Evolutionary conservation across 2,797 vertebrate genomes (phyloP).

Genomic region (Clarias pachynema): DNA sequence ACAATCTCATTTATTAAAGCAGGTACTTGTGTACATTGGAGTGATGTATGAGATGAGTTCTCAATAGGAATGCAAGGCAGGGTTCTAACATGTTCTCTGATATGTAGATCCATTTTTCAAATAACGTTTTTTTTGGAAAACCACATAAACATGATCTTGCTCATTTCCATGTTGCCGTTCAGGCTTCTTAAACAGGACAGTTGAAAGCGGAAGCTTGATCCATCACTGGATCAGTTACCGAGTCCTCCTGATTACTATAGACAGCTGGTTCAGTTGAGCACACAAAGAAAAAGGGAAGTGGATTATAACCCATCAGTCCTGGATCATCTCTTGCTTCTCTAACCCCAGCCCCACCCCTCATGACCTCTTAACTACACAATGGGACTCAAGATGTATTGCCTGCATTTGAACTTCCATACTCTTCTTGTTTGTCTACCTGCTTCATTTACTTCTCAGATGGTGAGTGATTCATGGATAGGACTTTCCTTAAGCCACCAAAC

Average conservation of each 20-base stretch:
- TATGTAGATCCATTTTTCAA: conserved; percentile 48
- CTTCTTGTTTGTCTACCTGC: conserved; percentile 30
- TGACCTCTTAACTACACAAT: conserved; percentile 38
- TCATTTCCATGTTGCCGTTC: conserved; percentile 44
- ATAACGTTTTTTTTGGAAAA: conserved; percentile 40
- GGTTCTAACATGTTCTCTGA: conserved; percentile 50
- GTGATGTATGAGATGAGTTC: conserved; percentile 12
- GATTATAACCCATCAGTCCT: conserved; percentile 45
- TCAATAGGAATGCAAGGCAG: conserved; percentile 43
- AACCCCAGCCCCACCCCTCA: conserved; percentile 8
- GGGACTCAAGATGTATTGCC: conserved; percentile 30
- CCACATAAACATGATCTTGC: conserved; percentile 50
- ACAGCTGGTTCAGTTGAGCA: conserved; percentile 51
- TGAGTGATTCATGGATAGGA: conserved; percentile 43
- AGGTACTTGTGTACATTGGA: not conserved
- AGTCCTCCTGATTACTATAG: conserved; percentile 48
- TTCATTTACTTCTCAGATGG: conserved; percentile 35
- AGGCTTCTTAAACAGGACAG: conserved; percentile 42
- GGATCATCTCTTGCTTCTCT: conserved; percentile 32
- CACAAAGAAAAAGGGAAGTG: conserved; percentile 42
- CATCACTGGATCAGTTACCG: conserved; percentile 57
- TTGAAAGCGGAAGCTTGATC: conserved; percentile 54
- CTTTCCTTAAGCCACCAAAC: conserved; percentile 52
- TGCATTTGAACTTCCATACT: conserved; percentile 47
- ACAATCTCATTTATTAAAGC: not conserved